Conservation (phyloP, 2,888 invertebrate species). For the Allolobophora icterica region DNA sequence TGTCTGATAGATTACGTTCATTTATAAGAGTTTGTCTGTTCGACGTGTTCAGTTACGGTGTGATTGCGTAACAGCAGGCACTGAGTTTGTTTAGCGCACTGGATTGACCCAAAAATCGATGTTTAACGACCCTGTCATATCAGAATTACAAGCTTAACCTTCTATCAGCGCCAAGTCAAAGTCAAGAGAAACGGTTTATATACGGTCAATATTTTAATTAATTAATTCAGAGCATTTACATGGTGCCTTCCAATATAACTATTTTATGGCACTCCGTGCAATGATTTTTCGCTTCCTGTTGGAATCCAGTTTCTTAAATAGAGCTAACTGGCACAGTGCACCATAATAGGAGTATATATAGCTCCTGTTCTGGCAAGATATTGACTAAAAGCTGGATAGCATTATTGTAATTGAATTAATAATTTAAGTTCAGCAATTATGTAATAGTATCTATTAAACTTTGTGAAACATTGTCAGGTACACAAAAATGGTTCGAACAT, state of each 20-base stretch:
- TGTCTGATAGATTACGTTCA: neutral
- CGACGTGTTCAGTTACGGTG: neutral
- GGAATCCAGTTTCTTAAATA: neutral
- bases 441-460: neutral
- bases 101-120: neutral
- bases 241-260: no score
- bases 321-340: neutral
- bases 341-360: neutral
- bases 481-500: conserved; percentile 68
- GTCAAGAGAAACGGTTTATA: neutral
- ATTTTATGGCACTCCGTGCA: neutral
- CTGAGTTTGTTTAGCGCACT: neutral
- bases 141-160: neutral
- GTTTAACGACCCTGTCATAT: neutral
- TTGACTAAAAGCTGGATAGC: neutral
- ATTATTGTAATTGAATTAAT: neutral
- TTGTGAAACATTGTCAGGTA: neutral
- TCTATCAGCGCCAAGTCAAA: neutral
- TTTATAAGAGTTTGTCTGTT: neutral
- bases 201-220: no score
- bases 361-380: neutral
- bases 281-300: neutral
- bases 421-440: neutral
- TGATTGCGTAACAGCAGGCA: neutral
- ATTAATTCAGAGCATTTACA: no score